Percentiles rank a stretch among this genome's conserved stretches.
phyloP scores from a whole-genome alignment of 2,888 invertebrate species.

The Drosophila bunnanda region DNA sequence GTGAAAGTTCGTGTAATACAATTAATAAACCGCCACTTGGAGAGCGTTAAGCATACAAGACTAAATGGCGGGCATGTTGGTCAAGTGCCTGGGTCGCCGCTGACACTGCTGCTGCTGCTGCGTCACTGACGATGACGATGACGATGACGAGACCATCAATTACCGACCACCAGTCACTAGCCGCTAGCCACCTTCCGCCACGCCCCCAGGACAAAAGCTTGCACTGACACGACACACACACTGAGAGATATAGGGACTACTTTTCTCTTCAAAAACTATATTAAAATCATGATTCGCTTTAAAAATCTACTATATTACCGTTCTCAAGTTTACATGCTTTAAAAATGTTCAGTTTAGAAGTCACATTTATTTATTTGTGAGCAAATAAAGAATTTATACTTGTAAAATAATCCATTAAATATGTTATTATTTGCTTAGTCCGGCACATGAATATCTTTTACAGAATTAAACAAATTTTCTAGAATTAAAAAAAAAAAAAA shows the following conservation, averaged over 20 bases:
- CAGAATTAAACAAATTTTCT: too few relatives aligned
- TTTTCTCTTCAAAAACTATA: background rate
- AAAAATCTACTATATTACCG: background rate
- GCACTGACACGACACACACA: slow-evolving; percentile 64
- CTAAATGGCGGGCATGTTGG: slow-evolving; percentile 59
- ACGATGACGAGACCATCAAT: slow-evolving; percentile 38
- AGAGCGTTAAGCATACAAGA: slow-evolving; percentile 60
- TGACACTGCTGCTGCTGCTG: slow-evolving; percentile 33
- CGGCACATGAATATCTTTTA: too few relatives aligned
- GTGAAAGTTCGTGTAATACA: slow-evolving; percentile 75
- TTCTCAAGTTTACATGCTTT: background rate
- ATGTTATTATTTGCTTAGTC: too few relatives aligned
- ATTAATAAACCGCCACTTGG: slow-evolving; percentile 77
- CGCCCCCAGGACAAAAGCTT: slow-evolving; percentile 56
- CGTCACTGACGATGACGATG: slow-evolving; percentile 9
- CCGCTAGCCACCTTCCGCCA: slow-evolving; percentile 35
- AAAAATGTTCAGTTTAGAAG: background rate
- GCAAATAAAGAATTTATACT: too few relatives aligned
- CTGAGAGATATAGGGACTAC: slow-evolving; percentile 17
- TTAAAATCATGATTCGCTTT: background rate
- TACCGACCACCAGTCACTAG: slow-evolving; percentile 5
- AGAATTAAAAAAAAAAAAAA: too few relatives aligned
- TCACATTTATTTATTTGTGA: background rate
- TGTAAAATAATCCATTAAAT: background rate
- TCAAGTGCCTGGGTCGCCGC: slow-evolving; percentile 38